Base-by-base conservation (phyloP, 2,888 invertebrate species). In the Eristalis pertinax region DNA sequence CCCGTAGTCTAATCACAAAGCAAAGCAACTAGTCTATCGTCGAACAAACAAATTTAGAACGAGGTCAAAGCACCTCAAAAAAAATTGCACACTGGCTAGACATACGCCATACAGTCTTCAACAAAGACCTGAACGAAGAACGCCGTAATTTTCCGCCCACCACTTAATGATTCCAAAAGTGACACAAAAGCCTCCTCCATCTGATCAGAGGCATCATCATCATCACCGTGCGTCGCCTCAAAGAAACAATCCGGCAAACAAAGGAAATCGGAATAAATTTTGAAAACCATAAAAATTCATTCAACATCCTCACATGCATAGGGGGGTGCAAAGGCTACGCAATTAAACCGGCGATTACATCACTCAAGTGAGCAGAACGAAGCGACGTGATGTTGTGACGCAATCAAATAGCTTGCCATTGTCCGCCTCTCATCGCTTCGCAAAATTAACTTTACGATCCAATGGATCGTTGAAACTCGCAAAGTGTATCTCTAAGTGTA, bases 381-480 rank as follows among this genome's bases (percentile, higher is more conserved):
- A 38, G 32, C 76, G 60, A 68, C 50, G 50, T 19, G 50, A 68
- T 62, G 56, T 32, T 1, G 24, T 78, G 79, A 79, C 79, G 79
- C 60, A 65, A 62, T 72, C 7, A 38, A 41, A 43, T 19, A 26
- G 22, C 41, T 67, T 35, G 65, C 72, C 24, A 79, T 79, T 79
- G 79, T 79, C 67, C 60, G 72, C 8, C 50, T 72, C 19, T 79
- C 72, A 79, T 67, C 72, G 60, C 70, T 58, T 72, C 29, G 72
- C 58, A n/a, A 79, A 79, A 72, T 72, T 65, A 64, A 29, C 56
- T 64, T 70, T 78, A 78, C 69, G 60, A 72, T 4, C 79, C 78
- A 35, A 35, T 32, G 50, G 35, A 77, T 62, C 78, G 65, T 72
- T 72, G 70, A 65, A 58, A 72, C 38, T 41, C 78, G n/a, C 58